phyloP scores from a whole-genome alignment of 2,113 vertebrate species.

The Ciconia maguari region DNA sequence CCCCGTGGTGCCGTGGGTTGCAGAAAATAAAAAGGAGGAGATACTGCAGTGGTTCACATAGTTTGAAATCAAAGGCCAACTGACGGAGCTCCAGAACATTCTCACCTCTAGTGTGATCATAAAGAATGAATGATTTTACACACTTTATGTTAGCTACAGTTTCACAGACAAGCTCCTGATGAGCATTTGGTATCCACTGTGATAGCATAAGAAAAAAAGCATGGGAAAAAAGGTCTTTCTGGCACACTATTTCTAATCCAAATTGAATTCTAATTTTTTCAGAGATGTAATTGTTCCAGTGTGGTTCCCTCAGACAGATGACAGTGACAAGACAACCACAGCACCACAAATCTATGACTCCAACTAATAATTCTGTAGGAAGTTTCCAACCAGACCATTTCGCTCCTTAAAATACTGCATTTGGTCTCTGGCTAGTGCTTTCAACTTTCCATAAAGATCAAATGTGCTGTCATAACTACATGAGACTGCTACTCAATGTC shows the following conservation, averaged over 20 bases:
- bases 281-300: not conserved
- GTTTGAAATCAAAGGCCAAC: not conserved
- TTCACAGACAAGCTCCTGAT: not conserved
- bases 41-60: not conserved
- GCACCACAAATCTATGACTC: not conserved
- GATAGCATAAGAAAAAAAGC: not conserved
- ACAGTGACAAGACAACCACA: not conserved
- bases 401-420: not conserved
- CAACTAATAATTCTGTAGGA: not conserved
- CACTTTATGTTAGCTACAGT: not conserved
- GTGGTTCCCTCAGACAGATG: not conserved
- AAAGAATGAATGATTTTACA: not conserved
- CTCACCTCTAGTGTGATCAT: not conserved
- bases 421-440: not conserved
- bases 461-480: not conserved
- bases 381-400: not conserved
- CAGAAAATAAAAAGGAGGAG: not conserved
- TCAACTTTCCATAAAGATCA: not conserved
- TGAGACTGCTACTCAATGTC: not conserved
- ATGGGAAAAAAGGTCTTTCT: not conserved
- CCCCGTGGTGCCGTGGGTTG: not conserved
- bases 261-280: not conserved
- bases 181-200: not conserved
- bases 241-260: not conserved
- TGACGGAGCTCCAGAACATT: not conserved